Evolutionary conservation across 2,797 vertebrate genomes (phyloP).

Genomic region (Glossophaga mutica): DNA sequence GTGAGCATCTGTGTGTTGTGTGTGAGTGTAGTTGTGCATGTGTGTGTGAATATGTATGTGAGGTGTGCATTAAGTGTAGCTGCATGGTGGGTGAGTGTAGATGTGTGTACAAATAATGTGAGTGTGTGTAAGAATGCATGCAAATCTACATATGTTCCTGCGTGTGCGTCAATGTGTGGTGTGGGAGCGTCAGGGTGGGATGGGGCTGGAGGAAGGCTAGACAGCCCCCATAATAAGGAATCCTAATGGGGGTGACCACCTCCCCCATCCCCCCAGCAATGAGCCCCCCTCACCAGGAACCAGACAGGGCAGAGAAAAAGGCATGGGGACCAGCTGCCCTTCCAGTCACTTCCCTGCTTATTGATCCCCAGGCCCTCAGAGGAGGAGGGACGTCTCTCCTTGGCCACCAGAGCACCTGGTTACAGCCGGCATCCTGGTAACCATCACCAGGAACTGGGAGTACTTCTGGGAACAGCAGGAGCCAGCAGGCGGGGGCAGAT

Average conservation of each 20-base stretch:
- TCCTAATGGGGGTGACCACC: neutral
- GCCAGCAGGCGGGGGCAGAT: constrained; percentile 38
- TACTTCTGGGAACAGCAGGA: constrained; percentile 48
- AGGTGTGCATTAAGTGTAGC: neutral
- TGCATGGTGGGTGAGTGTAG: neutral
- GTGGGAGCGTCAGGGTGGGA: neutral
- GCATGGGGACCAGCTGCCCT: neutral
- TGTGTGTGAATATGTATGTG: neutral
- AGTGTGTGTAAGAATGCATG: neutral
- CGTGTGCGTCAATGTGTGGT: neutral
- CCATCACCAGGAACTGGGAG: constrained; percentile 32
- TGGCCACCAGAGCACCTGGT: constrained; percentile 23
- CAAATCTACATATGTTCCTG: neutral
- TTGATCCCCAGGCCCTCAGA: neutral
- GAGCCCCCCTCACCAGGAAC: neutral
- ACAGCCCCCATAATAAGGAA: neutral
- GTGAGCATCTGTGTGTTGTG: neutral
- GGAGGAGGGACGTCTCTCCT: neutral
- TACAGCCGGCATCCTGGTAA: constrained; percentile 43
- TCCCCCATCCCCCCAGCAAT: neutral
- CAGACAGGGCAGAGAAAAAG: neutral
- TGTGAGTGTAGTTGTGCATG: neutral
- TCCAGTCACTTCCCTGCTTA: neutral
- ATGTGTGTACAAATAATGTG: neutral
- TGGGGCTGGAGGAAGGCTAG: neutral